These are phyloP conservation scores for Seira musarum DNA, from an alignment of 2,888 invertebrate species.

Conservation along the genomic window DNA sequence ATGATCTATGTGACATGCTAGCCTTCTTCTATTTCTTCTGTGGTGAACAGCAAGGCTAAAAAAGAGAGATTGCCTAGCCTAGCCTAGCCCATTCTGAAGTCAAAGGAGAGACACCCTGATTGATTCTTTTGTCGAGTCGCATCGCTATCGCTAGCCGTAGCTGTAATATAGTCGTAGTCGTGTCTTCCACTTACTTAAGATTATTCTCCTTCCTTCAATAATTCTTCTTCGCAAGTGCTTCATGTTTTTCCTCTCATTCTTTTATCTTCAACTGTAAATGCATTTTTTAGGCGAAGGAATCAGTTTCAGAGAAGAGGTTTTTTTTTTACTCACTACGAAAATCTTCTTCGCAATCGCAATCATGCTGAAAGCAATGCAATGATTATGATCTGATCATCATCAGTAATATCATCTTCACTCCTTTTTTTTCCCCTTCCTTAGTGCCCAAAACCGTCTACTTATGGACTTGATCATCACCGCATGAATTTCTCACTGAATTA, in stretches of 20 bases:
- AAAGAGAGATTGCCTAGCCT: conserved; percentile 27
- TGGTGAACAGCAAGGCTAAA: not conserved
- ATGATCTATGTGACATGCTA: conserved; percentile 19
- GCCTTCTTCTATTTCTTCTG: conserved; percentile 3
- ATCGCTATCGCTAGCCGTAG: too few relatives aligned
- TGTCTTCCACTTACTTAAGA: conserved; percentile 20
- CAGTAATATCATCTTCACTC: too few relatives aligned
- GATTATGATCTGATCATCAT: not conserved
- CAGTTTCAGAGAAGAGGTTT: conserved; percentile 1
- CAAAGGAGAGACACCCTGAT: not conserved
- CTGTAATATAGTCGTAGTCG: too few relatives aligned
- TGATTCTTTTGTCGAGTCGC: conserved; percentile 31
- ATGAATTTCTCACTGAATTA: not conserved
- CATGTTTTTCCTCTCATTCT: conserved; percentile 32
- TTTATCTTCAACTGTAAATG: not conserved
- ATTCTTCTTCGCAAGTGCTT: conserved; percentile 34
- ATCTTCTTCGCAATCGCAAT: conserved; percentile 4
- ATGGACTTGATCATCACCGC: conserved; percentile 2
- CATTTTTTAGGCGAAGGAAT: not conserved
- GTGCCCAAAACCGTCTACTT: not conserved
- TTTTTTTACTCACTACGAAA: not conserved
- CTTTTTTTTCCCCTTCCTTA: too few relatives aligned
- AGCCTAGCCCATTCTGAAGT: too few relatives aligned
- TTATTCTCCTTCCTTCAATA: conserved; percentile 17
- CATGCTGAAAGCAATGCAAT: conserved; percentile 1